phyloP scores from a whole-genome alignment of 2,888 invertebrate genomes.

The Labia minor region DNA sequence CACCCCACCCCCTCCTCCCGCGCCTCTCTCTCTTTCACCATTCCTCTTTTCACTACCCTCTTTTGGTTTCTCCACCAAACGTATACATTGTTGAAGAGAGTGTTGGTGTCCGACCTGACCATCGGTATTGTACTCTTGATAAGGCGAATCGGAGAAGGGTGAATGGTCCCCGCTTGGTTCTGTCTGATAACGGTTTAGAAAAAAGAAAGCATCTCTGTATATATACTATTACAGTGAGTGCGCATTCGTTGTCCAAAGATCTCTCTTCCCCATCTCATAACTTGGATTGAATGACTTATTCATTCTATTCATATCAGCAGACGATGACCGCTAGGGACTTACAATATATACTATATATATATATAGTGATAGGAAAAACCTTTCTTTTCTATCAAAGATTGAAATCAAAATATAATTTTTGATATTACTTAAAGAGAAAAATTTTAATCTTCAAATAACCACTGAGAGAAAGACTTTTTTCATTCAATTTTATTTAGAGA shows the following conservation, averaged over 20 bases:
- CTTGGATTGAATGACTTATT: conserved; percentile 13
- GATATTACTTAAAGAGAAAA: too few species aligned
- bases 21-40: not conserved
- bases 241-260: not conserved
- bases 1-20: too few species aligned
- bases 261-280: not conserved
- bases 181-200: not conserved
- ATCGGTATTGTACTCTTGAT: not conserved
- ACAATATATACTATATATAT: not conserved
- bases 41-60: not conserved
- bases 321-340: not conserved
- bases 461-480: too few species aligned
- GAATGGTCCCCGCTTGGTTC: not conserved
- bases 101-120: conserved; percentile 6
- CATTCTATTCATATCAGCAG: not conserved
- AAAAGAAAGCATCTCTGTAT: not conserved
- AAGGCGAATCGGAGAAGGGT: not conserved
- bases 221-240: not conserved
- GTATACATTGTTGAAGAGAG: not conserved
- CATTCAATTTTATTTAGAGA: too few species aligned
- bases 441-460: too few species aligned
- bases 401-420: too few species aligned
- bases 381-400: too few species aligned
- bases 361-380: too few species aligned
- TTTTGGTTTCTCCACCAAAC: not conserved